Percentiles rank a stretch among this genome's conserved stretches.
phyloP scores from a whole-genome alignment of 2,888 invertebrate genomes.

The Thymelicus lineola region DNA sequence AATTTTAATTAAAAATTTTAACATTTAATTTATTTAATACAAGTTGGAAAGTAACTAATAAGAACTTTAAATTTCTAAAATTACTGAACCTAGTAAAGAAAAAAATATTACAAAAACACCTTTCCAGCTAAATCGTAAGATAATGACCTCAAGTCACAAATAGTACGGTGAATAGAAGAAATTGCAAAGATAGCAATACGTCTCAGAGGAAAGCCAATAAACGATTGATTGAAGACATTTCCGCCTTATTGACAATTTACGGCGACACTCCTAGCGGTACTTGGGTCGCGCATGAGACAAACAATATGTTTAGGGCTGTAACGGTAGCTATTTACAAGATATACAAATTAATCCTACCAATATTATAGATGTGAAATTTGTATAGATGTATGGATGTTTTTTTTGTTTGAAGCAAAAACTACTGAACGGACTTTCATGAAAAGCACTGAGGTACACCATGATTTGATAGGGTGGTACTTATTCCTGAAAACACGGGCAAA shows the following conservation, averaged over 20 bases:
- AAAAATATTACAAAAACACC: background rate
- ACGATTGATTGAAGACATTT: conserved; percentile 31
- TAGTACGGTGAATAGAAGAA: background rate
- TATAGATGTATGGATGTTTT: too few relatives aligned
- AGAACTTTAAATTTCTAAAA: background rate
- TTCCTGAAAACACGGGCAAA: too few relatives aligned
- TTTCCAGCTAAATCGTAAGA: background rate
- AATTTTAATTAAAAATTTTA: too few relatives aligned
- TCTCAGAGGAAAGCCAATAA: conserved; percentile 28
- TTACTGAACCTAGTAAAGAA: background rate
- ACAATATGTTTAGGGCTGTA: background rate
- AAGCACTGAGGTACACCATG: too few relatives aligned
- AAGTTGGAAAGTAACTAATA: too few relatives aligned
- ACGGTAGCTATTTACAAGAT: background rate
- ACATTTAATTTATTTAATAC: too few relatives aligned
- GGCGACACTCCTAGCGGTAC: conserved; percentile 20
- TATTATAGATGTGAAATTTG: too few relatives aligned
- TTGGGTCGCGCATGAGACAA: conserved; percentile 1
- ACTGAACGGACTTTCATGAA: too few relatives aligned
- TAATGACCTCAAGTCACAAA: background rate
- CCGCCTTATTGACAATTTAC: conserved; percentile 22
- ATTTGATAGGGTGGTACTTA: too few relatives aligned
- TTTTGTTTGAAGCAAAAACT: too few relatives aligned
- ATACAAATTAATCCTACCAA: background rate
- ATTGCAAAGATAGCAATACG: conserved; percentile 10